These are phyloP conservation scores for Phataginus tetradactyla DNA, from an alignment of 2,797 vertebrate species.

Conservation along the genomic window DNA sequence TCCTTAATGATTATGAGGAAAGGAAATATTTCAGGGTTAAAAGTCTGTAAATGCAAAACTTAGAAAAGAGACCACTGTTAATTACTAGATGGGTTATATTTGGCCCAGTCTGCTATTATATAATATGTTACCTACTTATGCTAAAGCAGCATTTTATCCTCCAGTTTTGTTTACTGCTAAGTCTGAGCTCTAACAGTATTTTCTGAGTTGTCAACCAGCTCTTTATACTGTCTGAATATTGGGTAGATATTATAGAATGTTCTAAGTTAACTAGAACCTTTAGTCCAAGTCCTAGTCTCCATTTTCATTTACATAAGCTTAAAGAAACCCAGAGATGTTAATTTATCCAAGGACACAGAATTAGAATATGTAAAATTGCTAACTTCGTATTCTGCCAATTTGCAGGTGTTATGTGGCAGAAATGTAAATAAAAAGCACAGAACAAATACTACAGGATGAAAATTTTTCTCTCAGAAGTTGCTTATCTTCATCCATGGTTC, in stretches of 20 bases:
- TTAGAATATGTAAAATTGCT: constrained; percentile 48
- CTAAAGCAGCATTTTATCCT: neutral
- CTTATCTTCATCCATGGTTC: neutral
- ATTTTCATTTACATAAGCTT: constrained; percentile 39
- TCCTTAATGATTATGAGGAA: constrained; percentile 86
- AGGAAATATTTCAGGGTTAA: constrained; percentile 1
- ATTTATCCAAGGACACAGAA: neutral
- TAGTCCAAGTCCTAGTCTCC: neutral
- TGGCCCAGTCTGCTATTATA: neutral
- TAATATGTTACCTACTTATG: neutral
- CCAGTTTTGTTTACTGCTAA: neutral
- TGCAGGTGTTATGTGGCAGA: constrained; percentile 34
- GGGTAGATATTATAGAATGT: neutral
- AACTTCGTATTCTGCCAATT: neutral
- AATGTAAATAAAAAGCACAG: constrained; percentile 47
- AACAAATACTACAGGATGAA: neutral
- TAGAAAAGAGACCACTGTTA: neutral
- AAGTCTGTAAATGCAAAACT: constrained; percentile 19
- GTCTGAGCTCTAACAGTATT: neutral
- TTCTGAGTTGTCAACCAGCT: neutral
- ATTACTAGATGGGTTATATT: neutral
- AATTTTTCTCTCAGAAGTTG: neutral
- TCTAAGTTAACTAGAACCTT: constrained; percentile 12
- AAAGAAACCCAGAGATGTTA: neutral
- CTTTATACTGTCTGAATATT: neutral